Evolutionary conservation across 2,113 vertebrate species (phyloP).

Genomic region (Megaceryle torquata): DNA sequence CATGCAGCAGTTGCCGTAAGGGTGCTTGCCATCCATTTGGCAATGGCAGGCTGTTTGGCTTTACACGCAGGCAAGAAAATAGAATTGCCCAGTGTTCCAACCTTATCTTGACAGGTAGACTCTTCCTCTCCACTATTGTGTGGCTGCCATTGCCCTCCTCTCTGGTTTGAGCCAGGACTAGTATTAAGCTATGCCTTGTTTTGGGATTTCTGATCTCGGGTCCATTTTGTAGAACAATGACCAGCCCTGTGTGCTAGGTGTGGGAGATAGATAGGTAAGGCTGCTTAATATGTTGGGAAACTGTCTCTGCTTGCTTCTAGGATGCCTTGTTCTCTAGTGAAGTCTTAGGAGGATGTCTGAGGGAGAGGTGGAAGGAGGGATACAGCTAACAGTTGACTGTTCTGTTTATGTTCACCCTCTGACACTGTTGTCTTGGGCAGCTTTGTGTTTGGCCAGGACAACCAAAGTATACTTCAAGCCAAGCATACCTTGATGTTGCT

Average conservation of each 20-base stretch:
- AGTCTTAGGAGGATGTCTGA: not conserved
- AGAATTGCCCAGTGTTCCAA: not conserved
- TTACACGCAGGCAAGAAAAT: not conserved
- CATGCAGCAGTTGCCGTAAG: not conserved
- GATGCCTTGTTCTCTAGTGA: not conserved
- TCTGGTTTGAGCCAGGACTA: not conserved
- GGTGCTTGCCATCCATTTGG: not conserved
- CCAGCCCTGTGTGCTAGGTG: not conserved
- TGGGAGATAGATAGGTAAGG: not conserved
- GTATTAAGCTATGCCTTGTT: not conserved
- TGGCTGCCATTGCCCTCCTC: not conserved
- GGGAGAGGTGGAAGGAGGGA: not conserved
- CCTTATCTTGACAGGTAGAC: not conserved
- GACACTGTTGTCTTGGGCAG: not conserved
- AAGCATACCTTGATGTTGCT: not conserved
- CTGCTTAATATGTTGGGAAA: not conserved
- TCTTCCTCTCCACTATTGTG: not conserved
- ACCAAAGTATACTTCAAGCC: not conserved
- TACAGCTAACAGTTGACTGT: not conserved
- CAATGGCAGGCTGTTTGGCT: not conserved
- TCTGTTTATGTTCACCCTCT: not conserved
- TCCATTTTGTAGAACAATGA: not conserved
- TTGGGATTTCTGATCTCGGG: not conserved
- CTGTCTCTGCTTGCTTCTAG: not conserved
- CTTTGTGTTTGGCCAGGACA: not conserved